phyloP scores from a whole-genome alignment of 2,797 vertebrate species.

The Smutsia gigantea region DNA sequence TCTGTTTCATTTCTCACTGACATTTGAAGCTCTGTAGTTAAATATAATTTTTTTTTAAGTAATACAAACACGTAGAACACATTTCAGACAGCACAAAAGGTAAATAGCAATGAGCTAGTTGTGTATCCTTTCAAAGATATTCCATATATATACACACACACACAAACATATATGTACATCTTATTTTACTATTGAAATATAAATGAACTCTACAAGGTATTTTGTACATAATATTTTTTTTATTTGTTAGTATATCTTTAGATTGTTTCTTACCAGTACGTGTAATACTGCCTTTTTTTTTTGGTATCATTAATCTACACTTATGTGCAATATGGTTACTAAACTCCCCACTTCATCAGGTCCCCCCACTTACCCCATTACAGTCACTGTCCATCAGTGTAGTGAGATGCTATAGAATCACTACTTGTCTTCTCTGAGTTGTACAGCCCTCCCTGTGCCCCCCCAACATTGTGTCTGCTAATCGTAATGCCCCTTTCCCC shows the following conservation, averaged over 20 bases:
- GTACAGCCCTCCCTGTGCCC: too few species aligned
- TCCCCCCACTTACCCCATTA: too few species aligned
- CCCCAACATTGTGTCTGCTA: too few species aligned
- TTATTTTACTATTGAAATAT: background rate
- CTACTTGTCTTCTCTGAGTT: too few species aligned
- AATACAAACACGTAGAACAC: background rate
- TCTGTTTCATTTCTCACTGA: background rate
- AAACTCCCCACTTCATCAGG: too few species aligned
- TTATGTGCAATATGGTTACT: too few species aligned
- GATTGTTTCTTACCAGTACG: background rate
- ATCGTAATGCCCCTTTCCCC: too few species aligned
- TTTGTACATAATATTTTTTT: conserved; percentile 10
- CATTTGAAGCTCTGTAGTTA: conserved; percentile 28
- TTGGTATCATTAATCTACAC: too few species aligned
- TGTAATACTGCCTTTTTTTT: background rate
- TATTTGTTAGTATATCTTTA: background rate
- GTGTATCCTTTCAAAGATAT: conserved; percentile 6
- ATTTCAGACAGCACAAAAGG: background rate
- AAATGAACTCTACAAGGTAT: background rate
- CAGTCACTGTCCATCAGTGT: too few species aligned
- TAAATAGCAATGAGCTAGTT: background rate
- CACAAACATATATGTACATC: background rate
- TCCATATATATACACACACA: background rate
- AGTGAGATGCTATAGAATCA: too few species aligned
- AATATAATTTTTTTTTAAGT: conserved; percentile 18